These are phyloP conservation scores for Coryphaenoides rupestris DNA, from an alignment of 2,113 vertebrate genomes.

Conservation along the genomic window DNA sequence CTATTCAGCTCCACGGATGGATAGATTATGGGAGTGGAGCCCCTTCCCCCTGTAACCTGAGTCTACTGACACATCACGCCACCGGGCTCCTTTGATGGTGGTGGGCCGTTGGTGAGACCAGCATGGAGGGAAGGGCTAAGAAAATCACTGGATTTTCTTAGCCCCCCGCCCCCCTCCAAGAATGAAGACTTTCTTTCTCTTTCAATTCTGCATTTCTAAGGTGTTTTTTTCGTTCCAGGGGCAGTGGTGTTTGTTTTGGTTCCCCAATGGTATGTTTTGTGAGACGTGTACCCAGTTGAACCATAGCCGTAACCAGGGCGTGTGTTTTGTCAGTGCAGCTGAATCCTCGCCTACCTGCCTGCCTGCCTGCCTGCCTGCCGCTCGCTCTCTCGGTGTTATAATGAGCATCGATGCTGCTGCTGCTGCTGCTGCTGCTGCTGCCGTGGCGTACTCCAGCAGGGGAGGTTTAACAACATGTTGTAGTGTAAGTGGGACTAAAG, in stretches of 20 bases:
- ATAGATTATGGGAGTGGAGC: slow-evolving; percentile 37
- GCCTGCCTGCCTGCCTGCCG: no score
- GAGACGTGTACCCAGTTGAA: no score
- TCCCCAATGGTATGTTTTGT: slow-evolving; percentile 40
- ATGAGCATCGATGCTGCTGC: no score
- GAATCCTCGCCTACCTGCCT: no score
- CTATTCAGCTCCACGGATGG: slow-evolving; percentile 48
- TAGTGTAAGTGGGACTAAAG: slow-evolving; percentile 41
- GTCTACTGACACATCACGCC: slow-evolving; percentile 47
- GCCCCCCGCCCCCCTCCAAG: slow-evolving; percentile 6
- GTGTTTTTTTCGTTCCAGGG: neutral
- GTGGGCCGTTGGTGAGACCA: slow-evolving; percentile 20
- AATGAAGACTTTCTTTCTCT: slow-evolving; percentile 16
- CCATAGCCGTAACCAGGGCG: no score
- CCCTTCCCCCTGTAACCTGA: slow-evolving; percentile 42
- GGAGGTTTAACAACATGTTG: neutral
- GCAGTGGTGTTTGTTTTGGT: slow-evolving; percentile 39
- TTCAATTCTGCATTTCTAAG: slow-evolving; percentile 18
- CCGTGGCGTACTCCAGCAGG: no score
- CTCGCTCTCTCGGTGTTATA: no score
- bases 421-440: no score
- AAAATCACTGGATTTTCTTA: no score
- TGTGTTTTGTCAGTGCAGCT: no score
- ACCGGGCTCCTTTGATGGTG: slow-evolving; percentile 34
- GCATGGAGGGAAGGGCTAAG: slow-evolving; percentile 11